Evolutionary conservation across 2,113 vertebrate species (phyloP).

Genomic region (Calidris pygmaea): DNA sequence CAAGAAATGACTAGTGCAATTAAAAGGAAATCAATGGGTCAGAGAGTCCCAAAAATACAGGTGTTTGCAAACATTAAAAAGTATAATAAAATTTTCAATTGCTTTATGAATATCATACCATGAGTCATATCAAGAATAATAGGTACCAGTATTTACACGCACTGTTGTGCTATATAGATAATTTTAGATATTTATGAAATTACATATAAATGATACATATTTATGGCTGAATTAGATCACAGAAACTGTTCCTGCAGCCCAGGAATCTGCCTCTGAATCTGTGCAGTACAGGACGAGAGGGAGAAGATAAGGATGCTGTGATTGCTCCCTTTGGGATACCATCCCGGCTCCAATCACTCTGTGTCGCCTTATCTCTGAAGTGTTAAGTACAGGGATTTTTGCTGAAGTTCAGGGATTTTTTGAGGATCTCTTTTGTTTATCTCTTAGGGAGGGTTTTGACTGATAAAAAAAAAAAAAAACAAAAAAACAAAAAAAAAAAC

Average conservation of each 20-base stretch:
- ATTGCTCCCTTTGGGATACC: not conserved
- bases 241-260: not conserved
- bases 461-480: not conserved
- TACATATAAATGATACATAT: not conserved
- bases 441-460: not conserved
- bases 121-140: not conserved
- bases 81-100: not conserved
- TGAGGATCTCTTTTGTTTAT: not conserved
- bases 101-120: not conserved
- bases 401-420: not conserved
- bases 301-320: not conserved
- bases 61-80: not conserved
- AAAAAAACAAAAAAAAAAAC: no score
- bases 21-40: conserved; percentile 2
- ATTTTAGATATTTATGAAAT: not conserved
- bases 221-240: not conserved
- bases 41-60: not conserved
- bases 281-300: fast-evolving
- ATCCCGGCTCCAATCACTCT: not conserved
- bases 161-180: not conserved
- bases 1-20: conserved; percentile 2
- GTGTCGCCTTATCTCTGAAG: not conserved
- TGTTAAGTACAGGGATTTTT: not conserved
- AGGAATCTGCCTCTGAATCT: not conserved
- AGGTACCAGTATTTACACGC: not conserved